Conservation (phyloP, 2,888 invertebrate species). For the Melieria crassipennis region DNA sequence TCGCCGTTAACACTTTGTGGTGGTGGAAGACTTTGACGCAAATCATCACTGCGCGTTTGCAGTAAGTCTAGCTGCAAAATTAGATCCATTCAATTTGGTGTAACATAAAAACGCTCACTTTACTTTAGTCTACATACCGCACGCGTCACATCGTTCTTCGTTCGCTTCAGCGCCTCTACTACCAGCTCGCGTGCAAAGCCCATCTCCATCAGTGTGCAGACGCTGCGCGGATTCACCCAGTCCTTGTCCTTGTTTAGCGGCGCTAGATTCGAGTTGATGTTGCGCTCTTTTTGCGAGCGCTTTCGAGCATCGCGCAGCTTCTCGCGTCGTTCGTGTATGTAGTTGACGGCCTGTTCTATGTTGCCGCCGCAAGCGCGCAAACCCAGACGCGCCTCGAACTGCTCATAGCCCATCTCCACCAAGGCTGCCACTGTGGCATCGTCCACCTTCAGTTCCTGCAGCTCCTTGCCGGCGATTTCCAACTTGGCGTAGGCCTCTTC, state of each 20-base stretch:
- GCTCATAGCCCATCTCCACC: constrained; percentile 74
- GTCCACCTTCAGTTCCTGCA: constrained; percentile 73
- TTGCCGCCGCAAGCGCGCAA: constrained; percentile 72
- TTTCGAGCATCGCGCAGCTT: constrained; percentile 67
- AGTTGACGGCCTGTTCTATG: constrained; percentile 72
- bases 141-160: constrained; percentile 75
- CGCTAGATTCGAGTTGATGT: constrained; percentile 54
- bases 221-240: constrained; percentile 64
- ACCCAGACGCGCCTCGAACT: constrained; percentile 76
- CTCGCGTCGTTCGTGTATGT: constrained; percentile 70
- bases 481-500: constrained; percentile 72
- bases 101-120: constrained; percentile 47
- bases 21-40: constrained; percentile 47
- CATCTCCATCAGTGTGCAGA: constrained; percentile 72
- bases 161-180: constrained; percentile 71
- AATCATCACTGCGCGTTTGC: constrained; percentile 51
- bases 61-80: constrained; percentile 55
- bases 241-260: constrained; percentile 42
- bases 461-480: constrained; percentile 72
- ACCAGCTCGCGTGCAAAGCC: constrained; percentile 74
- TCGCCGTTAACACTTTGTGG: constrained; percentile 41
- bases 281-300: constrained; percentile 68
- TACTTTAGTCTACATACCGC: constrained; percentile 68
- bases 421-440: constrained; percentile 68
- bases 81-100: too few species aligned